Percentiles rank a stretch among this genome's conserved stretches.
phyloP scores from a whole-genome alignment of 1,140 invertebrate species.

The Drosophila malerkotliana region DNA sequence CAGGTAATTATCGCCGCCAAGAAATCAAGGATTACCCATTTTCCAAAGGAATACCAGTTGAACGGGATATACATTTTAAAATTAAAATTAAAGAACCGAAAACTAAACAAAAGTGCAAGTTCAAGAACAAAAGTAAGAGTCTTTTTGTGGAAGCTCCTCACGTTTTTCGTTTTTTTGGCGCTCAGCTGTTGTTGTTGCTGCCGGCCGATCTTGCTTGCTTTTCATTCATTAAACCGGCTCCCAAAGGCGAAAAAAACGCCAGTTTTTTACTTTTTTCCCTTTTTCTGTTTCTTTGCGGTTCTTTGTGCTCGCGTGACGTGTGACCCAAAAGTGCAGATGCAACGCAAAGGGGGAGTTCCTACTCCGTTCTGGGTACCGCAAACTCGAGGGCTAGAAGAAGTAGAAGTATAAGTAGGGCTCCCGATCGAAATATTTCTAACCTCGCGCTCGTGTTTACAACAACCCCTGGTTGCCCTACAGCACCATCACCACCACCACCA shows the following conservation, averaged over 20 bases:
- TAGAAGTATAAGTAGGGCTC: background rate
- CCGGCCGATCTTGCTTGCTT: conserved; percentile 37
- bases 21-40: conserved; percentile 11
- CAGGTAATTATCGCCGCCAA: conserved; percentile 72
- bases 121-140: conserved; percentile 73
- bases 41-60: conserved; percentile 37
- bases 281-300: conserved; percentile 59
- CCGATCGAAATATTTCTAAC: conserved; percentile 42
- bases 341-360: conserved; percentile 23
- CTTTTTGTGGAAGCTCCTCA: conserved; percentile 58
- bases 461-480: conserved; percentile 30
- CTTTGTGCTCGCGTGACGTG: conserved; percentile 56
- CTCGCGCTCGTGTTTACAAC: conserved; percentile 48
- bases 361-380: conserved; percentile 62
- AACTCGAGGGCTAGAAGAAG: conserved; percentile 11
- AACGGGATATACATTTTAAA: background rate
- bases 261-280: conserved; percentile 34
- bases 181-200: conserved; percentile 66
- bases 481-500: conserved; percentile 32
- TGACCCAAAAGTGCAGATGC: conserved; percentile 62
- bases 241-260: conserved; percentile 50
- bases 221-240: conserved; percentile 82
- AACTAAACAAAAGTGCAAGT: conserved; percentile 57
- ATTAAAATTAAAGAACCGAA: background rate
- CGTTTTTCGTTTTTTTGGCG: conserved; percentile 65